These are phyloP conservation scores for Chascanopsetta lugubris DNA, from an alignment of 2,113 vertebrate genomes.

Conservation along the genomic window DNA sequence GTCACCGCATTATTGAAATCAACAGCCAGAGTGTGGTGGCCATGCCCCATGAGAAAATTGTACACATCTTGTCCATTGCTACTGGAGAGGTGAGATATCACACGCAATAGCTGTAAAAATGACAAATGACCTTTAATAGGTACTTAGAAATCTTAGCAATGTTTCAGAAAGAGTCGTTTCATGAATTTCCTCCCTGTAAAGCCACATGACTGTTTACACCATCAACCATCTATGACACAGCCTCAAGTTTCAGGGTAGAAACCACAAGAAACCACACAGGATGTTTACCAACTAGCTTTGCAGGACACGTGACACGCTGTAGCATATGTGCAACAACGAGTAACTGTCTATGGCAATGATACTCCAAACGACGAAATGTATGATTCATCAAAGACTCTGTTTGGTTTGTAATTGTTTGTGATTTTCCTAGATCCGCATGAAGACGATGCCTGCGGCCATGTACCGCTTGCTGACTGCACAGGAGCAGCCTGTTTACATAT, in stretches of 20 bases:
- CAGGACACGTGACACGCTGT: background rate
- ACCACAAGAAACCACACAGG: conserved; percentile 11
- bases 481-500: conserved; percentile 97
- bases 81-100: conserved; percentile 90
- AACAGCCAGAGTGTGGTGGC: conserved; percentile 97
- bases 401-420: conserved; percentile 26
- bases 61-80: conserved; percentile 95
- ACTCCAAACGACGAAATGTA: background rate
- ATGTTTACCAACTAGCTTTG: background rate
- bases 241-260: background rate
- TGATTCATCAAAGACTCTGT: background rate
- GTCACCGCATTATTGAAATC: conserved; percentile 97
- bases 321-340: too few relatives aligned
- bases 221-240: background rate
- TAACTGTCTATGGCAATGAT: background rate
- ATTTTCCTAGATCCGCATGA: conserved; percentile 91
- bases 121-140: background rate
- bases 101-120: background rate
- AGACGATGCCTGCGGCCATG: conserved; percentile 97
- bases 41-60: conserved; percentile 95
- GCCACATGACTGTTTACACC: background rate
- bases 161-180: background rate
- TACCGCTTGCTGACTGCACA: conserved; percentile 96
- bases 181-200: background rate
- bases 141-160: background rate